Conservation (phyloP, 2,888 invertebrate species). For the Agrenia bidenticulata region DNA sequence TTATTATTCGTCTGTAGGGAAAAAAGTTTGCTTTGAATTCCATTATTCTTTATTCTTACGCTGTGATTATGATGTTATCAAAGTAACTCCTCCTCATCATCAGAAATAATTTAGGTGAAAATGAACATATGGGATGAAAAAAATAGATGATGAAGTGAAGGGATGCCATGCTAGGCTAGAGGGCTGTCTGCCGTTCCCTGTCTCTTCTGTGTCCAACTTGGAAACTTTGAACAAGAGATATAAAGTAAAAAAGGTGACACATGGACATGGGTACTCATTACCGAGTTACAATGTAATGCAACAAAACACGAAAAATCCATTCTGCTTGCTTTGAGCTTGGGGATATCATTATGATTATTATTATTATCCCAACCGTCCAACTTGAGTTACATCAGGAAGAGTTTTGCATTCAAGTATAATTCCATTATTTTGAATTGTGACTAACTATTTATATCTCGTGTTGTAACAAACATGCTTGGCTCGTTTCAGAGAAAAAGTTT, state of each 20-base stretch:
- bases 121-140: slow-evolving; percentile 3
- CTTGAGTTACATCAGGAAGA: background rate
- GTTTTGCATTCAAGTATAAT: background rate
- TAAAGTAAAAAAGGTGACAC: slow-evolving; percentile 4
- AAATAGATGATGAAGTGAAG: slow-evolving; percentile 7
- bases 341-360: no score
- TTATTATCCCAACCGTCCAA: no score
- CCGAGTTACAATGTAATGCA: no score
- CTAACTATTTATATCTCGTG: slow-evolving; percentile 4
- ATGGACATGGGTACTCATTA: slow-evolving; percentile 7
- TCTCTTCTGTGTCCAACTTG: background rate
- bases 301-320: no score
- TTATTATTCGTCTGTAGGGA: no score
- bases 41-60: no score
- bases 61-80: no score
- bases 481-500: slow-evolving; percentile 1
- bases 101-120: slow-evolving; percentile 4
- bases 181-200: background rate
- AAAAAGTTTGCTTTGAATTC: no score
- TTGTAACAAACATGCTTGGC: background rate
- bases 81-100: no score
- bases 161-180: background rate
- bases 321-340: no score
- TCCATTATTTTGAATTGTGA: background rate
- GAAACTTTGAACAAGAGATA: background rate